Conservation (phyloP, 2,888 invertebrate genomes). For the Pasiphila rectangulata region DNA sequence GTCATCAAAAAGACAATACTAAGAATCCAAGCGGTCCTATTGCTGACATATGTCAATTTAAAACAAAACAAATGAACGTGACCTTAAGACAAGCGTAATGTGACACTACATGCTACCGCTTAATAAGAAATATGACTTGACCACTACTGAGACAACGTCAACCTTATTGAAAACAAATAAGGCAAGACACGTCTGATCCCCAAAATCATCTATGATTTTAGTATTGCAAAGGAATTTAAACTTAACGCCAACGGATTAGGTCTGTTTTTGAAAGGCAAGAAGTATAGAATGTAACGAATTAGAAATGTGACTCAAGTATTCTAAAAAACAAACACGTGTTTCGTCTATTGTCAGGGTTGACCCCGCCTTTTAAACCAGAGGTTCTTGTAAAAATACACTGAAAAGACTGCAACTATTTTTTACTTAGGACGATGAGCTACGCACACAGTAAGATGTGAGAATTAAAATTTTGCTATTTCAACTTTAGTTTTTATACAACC, state of each 20-base stretch:
- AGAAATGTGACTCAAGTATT: conserved; percentile 54
- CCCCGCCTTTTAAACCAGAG: background rate
- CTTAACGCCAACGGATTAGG: conserved; percentile 34
- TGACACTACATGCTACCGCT: conserved; percentile 57
- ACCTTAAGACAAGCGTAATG: conserved; percentile 54
- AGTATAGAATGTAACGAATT: conserved; percentile 54
- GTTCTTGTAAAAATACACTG: too few species aligned
- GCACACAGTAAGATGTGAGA: too few species aligned
- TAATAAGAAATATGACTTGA: conserved; percentile 22
- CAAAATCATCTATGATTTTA: conserved; percentile 2
- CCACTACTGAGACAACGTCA: conserved; percentile 1
- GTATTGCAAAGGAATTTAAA: conserved; percentile 1
- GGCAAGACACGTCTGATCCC: conserved; percentile 12
- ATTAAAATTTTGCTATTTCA: too few species aligned
- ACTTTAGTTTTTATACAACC: too few species aligned
- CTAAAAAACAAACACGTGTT: conserved; percentile 54
- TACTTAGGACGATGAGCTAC: too few species aligned
- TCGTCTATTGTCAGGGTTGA: conserved; percentile 19
- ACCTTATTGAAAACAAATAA: conserved; percentile 16
- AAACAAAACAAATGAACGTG: conserved; percentile 43
- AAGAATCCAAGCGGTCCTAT: conserved; percentile 6
- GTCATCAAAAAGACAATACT: conserved; percentile 12
- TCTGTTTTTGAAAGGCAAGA: conserved; percentile 30
- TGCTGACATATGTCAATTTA: conserved; percentile 29
- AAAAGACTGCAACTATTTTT: too few species aligned